Base-by-base conservation (phyloP, 2,888 invertebrate species). In the Xestoiulus laeticollis region DNA sequence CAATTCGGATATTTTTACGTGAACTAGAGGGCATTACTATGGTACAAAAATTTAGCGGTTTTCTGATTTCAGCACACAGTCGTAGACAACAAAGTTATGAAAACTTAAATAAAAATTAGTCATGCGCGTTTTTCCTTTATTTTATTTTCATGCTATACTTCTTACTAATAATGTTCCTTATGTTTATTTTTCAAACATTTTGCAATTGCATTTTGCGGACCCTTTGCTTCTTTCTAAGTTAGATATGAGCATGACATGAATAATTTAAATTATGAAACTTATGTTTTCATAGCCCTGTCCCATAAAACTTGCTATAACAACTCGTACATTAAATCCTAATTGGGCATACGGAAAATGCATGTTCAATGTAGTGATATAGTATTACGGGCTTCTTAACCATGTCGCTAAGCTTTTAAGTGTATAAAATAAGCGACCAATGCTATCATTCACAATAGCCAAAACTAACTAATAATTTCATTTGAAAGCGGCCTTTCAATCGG, bases 311-410 rank as follows among this genome's bases (percentile, higher is more conserved):
- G 48, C 12, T 14, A 1, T 14, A 14, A 2, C 48, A 19, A 3
- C 16, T 19, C 59, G n/a, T n/a, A 19, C 30, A 14, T 30, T 2
- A 30, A 30, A 26, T 78, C 30, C 5, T 78, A 14, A 30, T 16
- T 8, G 14, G 14, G 22, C 12, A 68, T 59, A 59, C 12, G 19
- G n/a, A 59, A 68, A 68, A 68, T 1, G 68, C 14, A 6, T 26
- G 4, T 12, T 4, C 30, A 26, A 30, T 30, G 22, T 78, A 26
- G 48, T n/a, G 3, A 26, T 10, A 6, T 30, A 30, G 26, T 1
- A 78, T n/a, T n/a, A n/a, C n/a, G n/a, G n/a, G 78, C 78, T 78
- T 78, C 30, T 30, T 78, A 78, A 78, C 78, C 30, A 78, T 30
- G 12, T 30, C 26, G 78, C 78, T 78, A 26, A 30, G 78, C 30